These are phyloP conservation scores for Parotia lawesii DNA, from an alignment of 2,113 vertebrate species.

Conservation along the genomic window DNA sequence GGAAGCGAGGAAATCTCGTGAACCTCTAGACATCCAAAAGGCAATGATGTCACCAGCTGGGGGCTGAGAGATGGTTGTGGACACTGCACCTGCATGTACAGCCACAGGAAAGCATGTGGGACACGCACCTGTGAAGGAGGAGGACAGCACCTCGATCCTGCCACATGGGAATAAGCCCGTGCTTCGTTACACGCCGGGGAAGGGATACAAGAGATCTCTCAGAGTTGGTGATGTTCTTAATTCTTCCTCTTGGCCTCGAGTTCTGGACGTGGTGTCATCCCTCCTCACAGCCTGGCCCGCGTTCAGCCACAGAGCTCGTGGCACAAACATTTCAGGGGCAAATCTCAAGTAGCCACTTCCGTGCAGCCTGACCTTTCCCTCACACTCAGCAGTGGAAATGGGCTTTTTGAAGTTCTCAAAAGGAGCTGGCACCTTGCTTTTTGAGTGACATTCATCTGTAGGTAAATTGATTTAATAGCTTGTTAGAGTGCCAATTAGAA, in stretches of 20 bases:
- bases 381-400: background rate
- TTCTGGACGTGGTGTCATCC: background rate
- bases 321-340: background rate
- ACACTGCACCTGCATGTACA: background rate
- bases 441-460: slow-evolving; percentile 57
- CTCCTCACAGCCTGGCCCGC: background rate
- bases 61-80: background rate
- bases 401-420: background rate
- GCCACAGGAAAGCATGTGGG: background rate
- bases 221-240: background rate
- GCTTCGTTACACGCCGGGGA: background rate
- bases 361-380: background rate
- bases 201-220: background rate
- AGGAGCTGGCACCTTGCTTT: slow-evolving; percentile 51
- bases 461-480: slow-evolving; percentile 64
- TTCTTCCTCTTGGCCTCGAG: background rate
- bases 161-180: background rate
- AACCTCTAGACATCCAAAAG: background rate
- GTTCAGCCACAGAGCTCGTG: background rate
- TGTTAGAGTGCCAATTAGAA: slow-evolving; percentile 64
- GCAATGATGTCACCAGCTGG: background rate
- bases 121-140: background rate
- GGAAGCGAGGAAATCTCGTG: background rate
- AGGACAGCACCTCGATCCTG: background rate
- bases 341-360: background rate